Conservation (phyloP, 2,113 vertebrate species). For the Brienomyrus brachyistius region DNA sequence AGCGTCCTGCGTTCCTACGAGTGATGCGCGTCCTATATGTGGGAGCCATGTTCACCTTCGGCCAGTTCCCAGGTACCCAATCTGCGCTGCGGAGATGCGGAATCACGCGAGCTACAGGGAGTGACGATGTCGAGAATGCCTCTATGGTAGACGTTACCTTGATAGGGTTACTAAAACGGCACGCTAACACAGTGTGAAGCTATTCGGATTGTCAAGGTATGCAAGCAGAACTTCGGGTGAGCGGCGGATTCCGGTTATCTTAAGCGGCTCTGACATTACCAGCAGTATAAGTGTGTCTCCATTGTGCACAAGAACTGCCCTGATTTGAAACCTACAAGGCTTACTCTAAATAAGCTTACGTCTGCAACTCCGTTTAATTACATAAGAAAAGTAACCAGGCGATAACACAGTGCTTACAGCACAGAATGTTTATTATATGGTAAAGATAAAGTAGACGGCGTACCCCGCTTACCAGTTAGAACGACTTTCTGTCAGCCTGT, state of each 20-base stretch:
- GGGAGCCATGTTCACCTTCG: slow-evolving; percentile 6
- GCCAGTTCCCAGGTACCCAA: not conserved
- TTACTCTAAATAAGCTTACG: not conserved
- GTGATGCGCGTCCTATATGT: not conserved
- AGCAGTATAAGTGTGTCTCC: not conserved
- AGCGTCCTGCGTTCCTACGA: not conserved
- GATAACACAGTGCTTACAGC: not conserved
- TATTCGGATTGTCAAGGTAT: not conserved
- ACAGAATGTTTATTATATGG: not conserved
- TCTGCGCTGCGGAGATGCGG: not conserved
- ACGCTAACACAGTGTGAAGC: not conserved
- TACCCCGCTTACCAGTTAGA: not conserved
- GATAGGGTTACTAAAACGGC: not conserved
- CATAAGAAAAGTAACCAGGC: not conserved
- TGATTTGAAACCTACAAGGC: not conserved
- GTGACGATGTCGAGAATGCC: not conserved
- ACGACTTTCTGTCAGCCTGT: not conserved
- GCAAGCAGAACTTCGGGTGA: not conserved
- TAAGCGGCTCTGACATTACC: not conserved
- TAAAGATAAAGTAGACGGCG: not conserved
- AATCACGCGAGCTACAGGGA: not conserved
- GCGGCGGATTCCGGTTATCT: not conserved
- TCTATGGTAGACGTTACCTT: not conserved
- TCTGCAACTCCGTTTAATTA: not conserved
- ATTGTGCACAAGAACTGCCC: not conserved